Evolutionary conservation across 2,113 vertebrate genomes (phyloP), one percentile per base, ranked within the genome.

Genomic region (Microcebus ravelobensis): DNA sequence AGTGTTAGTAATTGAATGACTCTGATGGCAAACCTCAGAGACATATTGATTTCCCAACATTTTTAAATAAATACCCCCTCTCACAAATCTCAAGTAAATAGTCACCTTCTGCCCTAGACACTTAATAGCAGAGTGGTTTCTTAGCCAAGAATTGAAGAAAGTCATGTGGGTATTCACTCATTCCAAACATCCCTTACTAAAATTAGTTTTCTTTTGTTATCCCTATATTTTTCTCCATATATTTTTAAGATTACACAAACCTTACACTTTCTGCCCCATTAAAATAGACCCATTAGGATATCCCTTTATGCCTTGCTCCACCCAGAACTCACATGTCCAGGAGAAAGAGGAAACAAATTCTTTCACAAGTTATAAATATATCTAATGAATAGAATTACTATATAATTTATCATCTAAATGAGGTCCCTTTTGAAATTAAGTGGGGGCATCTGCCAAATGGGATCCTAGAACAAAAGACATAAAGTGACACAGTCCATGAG

Each of bases 1-100:
- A 83, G 36, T 85, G 39, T 36, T 92, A 57, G 89, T 92, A 96
- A 90, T 86, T 95, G 83, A 94, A 81, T 87, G 80, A 3, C 17
- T 73, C 73, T 87, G 39, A 88, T 83, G 80, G 39, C 36, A 90
- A 6, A 39, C 77, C 67, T 84, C 76, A 92, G 89, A 48, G 21
- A 68, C 15, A 50, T 87, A 89, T 91, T 81, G 87, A 94, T 97
- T 94, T 92, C 31, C 10, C 59, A 77, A 25, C 10, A 42, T 76
- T 89, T 97, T 31, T 39, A 65, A 90, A 96, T 97, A 95, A 97
- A 89, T 94, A 57, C 8, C 61, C 23, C 3, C 29, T 90, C 85
- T 25, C 68, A 29, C 6, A 73, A 77, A 8, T 80, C 10, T 74
- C 63, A 95, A 96, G 93, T 63, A n/a, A 79, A 97, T 34, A 61